phyloP scores from a whole-genome alignment of 2,888 invertebrate species.

The Patella pellucida region DNA sequence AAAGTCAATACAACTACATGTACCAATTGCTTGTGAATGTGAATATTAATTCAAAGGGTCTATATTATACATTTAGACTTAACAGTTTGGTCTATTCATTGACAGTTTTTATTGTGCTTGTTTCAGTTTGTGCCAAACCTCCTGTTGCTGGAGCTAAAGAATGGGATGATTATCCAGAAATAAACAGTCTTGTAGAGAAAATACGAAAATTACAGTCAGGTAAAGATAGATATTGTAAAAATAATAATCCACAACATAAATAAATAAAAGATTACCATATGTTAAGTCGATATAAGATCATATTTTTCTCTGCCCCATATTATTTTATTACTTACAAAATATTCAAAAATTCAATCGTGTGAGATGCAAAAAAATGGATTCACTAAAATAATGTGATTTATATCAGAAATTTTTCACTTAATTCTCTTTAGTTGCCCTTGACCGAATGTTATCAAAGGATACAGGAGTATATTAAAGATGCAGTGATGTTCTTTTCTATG shows the following conservation, averaged over 20 bases:
- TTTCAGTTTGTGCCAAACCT: constrained; percentile 55
- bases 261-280: not conserved
- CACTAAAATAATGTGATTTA: too few relatives aligned
- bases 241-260: too few relatives aligned
- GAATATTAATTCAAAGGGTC: too few relatives aligned
- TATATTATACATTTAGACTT: not conserved
- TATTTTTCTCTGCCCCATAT: not conserved
- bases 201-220: constrained; percentile 57
- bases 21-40: too few relatives aligned
- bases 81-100: not conserved
- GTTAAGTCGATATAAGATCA: not conserved
- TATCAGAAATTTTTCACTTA: too few relatives aligned
- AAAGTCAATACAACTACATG: too few relatives aligned
- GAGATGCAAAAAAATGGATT: too few relatives aligned
- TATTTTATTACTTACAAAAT: not conserved
- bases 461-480: too few relatives aligned
- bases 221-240: constrained; percentile 20
- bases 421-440: too few relatives aligned
- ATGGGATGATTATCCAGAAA: constrained; percentile 56
- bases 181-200: constrained; percentile 56
- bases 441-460: too few relatives aligned
- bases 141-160: constrained; percentile 54
- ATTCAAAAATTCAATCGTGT: too few relatives aligned
- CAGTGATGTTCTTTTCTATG: too few relatives aligned
- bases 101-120: not conserved